These are phyloP conservation scores for Semnornis frantzii DNA, from an alignment of 2,113 vertebrate species.

Conservation along the genomic window DNA sequence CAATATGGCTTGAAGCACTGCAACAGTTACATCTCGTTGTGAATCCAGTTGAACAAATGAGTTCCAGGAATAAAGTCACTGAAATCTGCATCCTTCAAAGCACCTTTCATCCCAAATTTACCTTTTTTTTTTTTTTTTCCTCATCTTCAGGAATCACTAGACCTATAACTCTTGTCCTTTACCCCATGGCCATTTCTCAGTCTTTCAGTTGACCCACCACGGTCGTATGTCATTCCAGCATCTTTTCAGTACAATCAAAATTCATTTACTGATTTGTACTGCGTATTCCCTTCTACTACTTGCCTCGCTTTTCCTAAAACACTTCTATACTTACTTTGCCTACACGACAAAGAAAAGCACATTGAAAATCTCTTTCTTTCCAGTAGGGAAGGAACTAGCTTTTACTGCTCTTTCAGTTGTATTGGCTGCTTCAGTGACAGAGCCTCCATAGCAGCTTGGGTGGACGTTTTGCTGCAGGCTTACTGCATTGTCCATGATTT, in stretches of 20 bases:
- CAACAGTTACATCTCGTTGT: accelerated
- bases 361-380: not conserved
- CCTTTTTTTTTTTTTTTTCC: not conserved
- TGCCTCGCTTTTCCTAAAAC: not conserved
- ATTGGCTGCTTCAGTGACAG: not conserved
- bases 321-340: not conserved
- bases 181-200: not conserved
- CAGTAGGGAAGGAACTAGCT: not conserved
- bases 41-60: not conserved
- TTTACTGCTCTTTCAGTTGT: not conserved
- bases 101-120: not conserved
- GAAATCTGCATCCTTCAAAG: not conserved
- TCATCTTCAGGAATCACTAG: not conserved
- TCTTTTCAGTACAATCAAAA: not conserved
- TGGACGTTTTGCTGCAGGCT: not conserved
- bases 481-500: not conserved
- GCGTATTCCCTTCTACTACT: not conserved
- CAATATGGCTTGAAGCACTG: not conserved
- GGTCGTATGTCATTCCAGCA: not conserved
- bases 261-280: not conserved
- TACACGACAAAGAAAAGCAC: not conserved
- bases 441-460: not conserved
- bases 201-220: not conserved
- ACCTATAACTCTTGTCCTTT: not conserved
- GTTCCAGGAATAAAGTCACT: not conserved